A percentile compares a stretch with the other conserved stretches of the same genome.
Conservation (phyloP, 1,140 invertebrate species). For the Pogonomyrmex barbatus region DNA sequence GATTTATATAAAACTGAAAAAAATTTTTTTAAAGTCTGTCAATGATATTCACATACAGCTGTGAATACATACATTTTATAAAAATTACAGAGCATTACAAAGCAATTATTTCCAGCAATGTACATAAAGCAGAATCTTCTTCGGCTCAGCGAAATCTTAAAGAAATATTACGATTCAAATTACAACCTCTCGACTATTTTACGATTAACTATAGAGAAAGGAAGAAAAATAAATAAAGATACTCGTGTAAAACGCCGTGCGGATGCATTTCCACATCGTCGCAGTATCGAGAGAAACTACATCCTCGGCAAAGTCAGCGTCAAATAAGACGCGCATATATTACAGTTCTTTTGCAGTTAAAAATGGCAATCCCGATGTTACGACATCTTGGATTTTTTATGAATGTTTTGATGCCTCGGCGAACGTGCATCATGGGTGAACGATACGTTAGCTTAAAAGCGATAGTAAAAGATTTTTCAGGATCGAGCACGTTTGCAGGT, state of each 20-base stretch:
- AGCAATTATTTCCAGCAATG: constrained; percentile 12
- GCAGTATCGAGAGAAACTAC: background rate
- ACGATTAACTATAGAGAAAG: background rate
- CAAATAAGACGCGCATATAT: background rate
- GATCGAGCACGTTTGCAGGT: background rate
- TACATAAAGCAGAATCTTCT: constrained; percentile 10
- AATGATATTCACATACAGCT: background rate
- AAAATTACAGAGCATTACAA: background rate
- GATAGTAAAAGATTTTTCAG: constrained; percentile 51
- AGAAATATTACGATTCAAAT: constrained; percentile 27
- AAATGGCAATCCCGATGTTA: constrained; percentile 39
- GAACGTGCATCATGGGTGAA: constrained; percentile 7
- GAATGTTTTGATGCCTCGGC: constrained; percentile 44
- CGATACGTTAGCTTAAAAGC: constrained; percentile 56
- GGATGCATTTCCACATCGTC: constrained; percentile 19
- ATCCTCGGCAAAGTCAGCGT: background rate
- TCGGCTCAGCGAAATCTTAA: background rate
- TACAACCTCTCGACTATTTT: constrained; percentile 35
- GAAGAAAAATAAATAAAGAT: constrained; percentile 11
- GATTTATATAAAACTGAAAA: background rate
- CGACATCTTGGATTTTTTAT: constrained; percentile 53
- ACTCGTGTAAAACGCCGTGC: constrained; percentile 10
- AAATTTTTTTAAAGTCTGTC: background rate
- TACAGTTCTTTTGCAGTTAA: constrained; percentile 42
- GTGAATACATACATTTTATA: background rate